Conservation (phyloP, 2,888 invertebrate genomes). For the Hypena proboscidalis region DNA sequence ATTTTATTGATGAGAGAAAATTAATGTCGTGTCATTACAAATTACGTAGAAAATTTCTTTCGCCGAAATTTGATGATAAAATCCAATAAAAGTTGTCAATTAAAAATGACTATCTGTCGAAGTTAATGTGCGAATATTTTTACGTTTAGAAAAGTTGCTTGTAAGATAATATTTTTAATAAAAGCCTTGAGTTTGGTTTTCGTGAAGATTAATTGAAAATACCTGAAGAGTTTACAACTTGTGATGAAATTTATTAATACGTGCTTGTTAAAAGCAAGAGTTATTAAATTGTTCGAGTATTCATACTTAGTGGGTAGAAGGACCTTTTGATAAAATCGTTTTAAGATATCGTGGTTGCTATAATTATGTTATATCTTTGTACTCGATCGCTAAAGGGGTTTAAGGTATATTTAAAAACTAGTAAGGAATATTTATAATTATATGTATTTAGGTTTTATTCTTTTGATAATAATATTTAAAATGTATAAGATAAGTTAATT, state of each 20-base stretch:
- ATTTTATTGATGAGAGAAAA: slow-evolving; percentile 17
- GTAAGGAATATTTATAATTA: too few relatives aligned
- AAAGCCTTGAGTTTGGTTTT: slow-evolving; percentile 13
- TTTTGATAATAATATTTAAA: too few relatives aligned
- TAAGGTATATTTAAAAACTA: too few relatives aligned
- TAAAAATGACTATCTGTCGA: slow-evolving; percentile 17
- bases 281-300: slow-evolving; percentile 5
- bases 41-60: slow-evolving; percentile 30
- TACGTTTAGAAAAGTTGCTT: slow-evolving; percentile 17
- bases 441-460: too few relatives aligned
- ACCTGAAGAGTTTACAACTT: slow-evolving; percentile 25
- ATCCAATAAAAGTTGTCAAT: slow-evolving; percentile 25
- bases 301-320: slow-evolving; percentile 1
- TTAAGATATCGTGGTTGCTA: too few relatives aligned
- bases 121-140: slow-evolving; percentile 14
- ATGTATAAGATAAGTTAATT: too few relatives aligned
- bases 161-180: slow-evolving; percentile 26
- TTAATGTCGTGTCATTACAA: slow-evolving; percentile 22
- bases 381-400: too few relatives aligned
- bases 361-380: too few relatives aligned
- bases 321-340: too few relatives aligned
- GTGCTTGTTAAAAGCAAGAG: slow-evolving; percentile 2
- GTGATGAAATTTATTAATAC: slow-evolving; percentile 21
- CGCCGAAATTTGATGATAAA: slow-evolving; percentile 15
- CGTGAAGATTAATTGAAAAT: slow-evolving; percentile 26